Evolutionary conservation across 2,888 invertebrate species (phyloP).

Genomic region (Chouioia cunea): DNA sequence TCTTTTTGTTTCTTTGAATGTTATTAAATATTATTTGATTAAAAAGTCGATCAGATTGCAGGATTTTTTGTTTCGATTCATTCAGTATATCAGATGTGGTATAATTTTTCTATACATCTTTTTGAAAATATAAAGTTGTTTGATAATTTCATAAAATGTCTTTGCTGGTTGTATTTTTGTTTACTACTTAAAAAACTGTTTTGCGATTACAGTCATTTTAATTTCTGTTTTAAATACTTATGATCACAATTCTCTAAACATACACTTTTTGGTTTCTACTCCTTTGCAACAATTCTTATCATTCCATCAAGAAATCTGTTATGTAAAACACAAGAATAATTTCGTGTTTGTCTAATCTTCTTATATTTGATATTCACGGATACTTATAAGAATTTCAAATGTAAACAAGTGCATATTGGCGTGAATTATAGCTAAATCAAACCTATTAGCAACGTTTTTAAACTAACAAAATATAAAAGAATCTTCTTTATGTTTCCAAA

Average conservation of each 20-base stretch:
- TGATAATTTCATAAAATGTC: constrained; percentile 28
- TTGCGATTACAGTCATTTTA: constrained; percentile 17
- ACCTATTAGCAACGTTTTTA: constrained; percentile 22
- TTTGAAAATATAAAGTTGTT: constrained; percentile 21
- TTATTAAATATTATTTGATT: constrained; percentile 22
- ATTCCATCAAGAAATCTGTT: not conserved
- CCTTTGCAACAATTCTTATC: constrained; percentile 14
- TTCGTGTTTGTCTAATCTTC: not conserved
- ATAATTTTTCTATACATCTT: constrained; percentile 1
- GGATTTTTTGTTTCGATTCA: constrained; percentile 11
- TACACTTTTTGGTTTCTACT: constrained; percentile 33
- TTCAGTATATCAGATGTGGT: constrained; percentile 26
- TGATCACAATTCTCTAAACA: constrained; percentile 38
- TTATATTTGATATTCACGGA: not conserved
- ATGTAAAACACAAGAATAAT: constrained; percentile 15
- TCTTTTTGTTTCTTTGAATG: constrained; percentile 24
- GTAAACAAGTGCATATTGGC: constrained; percentile 29
- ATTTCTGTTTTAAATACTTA: constrained; percentile 26
- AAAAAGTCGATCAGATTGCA: constrained; percentile 25
- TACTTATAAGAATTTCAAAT: constrained; percentile 25
- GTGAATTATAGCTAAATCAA: constrained; percentile 33
- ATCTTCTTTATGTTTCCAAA: constrained; percentile 17
- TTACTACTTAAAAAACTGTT: constrained; percentile 30
- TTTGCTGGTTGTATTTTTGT: constrained; percentile 8
- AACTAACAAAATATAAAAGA: constrained; percentile 15